A percentile compares a stretch with the other conserved stretches of the same genome.
Conservation (phyloP, 2,797 vertebrate species). For the Miichthys miiuy region DNA sequence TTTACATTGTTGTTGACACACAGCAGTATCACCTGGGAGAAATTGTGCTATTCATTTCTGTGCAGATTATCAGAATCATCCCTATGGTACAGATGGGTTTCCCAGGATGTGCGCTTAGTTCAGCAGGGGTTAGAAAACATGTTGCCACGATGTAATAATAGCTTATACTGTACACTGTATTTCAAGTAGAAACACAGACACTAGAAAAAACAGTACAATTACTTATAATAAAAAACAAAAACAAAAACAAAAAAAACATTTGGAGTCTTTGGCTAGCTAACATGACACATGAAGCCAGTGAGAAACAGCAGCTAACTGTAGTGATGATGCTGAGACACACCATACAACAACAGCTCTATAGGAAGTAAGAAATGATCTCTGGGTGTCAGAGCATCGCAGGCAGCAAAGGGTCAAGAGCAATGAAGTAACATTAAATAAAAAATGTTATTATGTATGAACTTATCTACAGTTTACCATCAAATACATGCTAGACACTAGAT, state of each 20-base stretch:
- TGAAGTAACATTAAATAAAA: too few relatives aligned
- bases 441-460: too few relatives aligned
- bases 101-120: background rate
- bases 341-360: background rate
- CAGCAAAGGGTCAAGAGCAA: background rate
- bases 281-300: too few relatives aligned
- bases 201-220: background rate
- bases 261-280: too few relatives aligned
- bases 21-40: background rate
- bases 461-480: too few relatives aligned
- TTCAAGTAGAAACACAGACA: background rate
- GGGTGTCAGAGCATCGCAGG: background rate
- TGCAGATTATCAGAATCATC: background rate
- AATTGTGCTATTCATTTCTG: background rate
- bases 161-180: background rate
- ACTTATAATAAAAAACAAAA: background rate
- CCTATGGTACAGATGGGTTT: background rate
- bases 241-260: too few relatives aligned
- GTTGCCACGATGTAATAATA: background rate
- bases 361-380: background rate
- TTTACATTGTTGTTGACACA: background rate
- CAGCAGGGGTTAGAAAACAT: background rate
- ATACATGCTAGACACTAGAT: too few relatives aligned
- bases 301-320: too few relatives aligned
- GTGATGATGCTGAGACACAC: too few relatives aligned